phyloP scores from a whole-genome alignment of 2,113 vertebrate species.

The Engraulis encrasicolus region DNA sequence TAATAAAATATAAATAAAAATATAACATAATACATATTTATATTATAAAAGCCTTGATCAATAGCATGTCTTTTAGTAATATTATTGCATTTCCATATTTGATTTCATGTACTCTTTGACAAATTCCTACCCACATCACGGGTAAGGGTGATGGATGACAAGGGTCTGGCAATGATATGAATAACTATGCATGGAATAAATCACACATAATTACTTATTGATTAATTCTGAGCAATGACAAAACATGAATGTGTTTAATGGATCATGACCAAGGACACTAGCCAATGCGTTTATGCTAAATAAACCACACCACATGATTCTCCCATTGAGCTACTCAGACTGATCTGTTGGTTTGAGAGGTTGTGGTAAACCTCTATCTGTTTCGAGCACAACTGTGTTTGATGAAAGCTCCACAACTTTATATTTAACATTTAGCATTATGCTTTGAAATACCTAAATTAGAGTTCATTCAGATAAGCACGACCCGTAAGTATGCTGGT shows the following conservation, averaged over 20 bases:
- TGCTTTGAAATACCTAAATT: neutral
- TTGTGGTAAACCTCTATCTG: neutral
- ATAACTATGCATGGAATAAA: conserved; percentile 44
- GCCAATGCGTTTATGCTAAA: neutral
- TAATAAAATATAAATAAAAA: too few relatives aligned
- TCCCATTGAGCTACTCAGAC: neutral
- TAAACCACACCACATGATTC: neutral
- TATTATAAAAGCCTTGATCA: conserved; percentile 37
- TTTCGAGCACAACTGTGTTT: neutral
- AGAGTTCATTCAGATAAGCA: neutral
- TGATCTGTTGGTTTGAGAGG: neutral
- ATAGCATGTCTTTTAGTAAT: conserved; percentile 48
- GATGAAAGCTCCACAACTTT: neutral
- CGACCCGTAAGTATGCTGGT: neutral
- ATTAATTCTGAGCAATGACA: conserved; percentile 24
- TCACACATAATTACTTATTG: conserved; percentile 43
- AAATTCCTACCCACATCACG: conserved; percentile 49
- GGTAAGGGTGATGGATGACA: conserved; percentile 61
- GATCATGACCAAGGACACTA: neutral
- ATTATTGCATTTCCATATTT: conserved; percentile 60
- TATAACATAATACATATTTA: too few relatives aligned
- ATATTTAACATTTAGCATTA: neutral
- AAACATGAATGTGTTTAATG: neutral
- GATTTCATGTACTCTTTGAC: conserved; percentile 54
- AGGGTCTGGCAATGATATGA: conserved; percentile 30